These are phyloP conservation scores for Pachydiplax longipennis DNA, from an alignment of 2,888 invertebrate species.

Conservation along the genomic window DNA sequence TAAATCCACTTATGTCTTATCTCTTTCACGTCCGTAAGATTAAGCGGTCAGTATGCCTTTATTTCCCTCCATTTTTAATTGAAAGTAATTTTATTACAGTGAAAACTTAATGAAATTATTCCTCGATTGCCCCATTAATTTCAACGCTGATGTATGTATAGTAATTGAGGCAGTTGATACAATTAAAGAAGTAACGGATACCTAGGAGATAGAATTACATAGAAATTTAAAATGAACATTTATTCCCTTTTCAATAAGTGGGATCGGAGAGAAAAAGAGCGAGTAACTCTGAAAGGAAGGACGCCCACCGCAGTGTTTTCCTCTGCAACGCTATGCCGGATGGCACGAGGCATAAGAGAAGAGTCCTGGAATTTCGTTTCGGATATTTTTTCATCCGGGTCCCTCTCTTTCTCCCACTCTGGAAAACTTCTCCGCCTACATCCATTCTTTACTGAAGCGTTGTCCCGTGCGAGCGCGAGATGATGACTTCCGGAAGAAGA, in stretches of 20 bases:
- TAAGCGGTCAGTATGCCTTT: too few relatives aligned
- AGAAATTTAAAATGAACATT: not conserved
- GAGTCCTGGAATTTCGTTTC: not conserved
- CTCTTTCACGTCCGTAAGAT: too few relatives aligned
- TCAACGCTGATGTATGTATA: too few relatives aligned
- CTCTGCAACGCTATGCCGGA: not conserved
- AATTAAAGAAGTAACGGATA: too few relatives aligned
- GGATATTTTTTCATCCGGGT: not conserved
- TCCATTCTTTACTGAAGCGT: not conserved
- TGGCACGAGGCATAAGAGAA: not conserved
- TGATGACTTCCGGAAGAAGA: not conserved
- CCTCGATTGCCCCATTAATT: too few relatives aligned
- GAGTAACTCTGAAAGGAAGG: not conserved
- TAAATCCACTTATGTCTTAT: too few relatives aligned
- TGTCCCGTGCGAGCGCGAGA: not conserved
- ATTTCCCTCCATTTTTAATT: too few relatives aligned
- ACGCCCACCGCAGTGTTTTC: not conserved
- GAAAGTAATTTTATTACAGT: too few relatives aligned
- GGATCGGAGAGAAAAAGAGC: not conserved
- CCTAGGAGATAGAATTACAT: too few relatives aligned
- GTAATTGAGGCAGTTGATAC: too few relatives aligned
- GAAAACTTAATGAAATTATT: too few relatives aligned
- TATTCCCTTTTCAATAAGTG: not conserved
- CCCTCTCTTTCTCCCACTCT: not conserved
- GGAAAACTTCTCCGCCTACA: not conserved